Evolutionary conservation across 2,113 vertebrate genomes (phyloP), one percentile per base, ranked within the genome.

Genomic region (Acanthisitta chloris): DNA sequence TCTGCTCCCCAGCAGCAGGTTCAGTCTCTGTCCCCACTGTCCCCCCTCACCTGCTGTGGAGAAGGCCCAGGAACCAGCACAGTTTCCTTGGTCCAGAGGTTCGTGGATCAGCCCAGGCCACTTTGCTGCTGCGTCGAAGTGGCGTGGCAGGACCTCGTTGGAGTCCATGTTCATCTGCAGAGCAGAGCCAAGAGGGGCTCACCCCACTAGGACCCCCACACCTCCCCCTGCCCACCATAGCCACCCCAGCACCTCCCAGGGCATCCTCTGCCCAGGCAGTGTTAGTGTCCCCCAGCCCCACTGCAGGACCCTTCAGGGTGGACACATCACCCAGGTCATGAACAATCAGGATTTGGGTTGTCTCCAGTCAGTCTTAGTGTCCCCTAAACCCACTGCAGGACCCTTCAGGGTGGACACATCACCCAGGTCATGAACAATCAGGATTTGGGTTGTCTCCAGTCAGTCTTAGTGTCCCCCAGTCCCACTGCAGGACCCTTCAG

Each of bases 31-130:
- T 43, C 29, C 34, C 73, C 31, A 2, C 51, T 16, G 9, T 26
- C 24, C 14, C 38, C 2, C 3, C 81, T 58, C 96, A 99, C 99
- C 99, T 38, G 99, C 99, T 0, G 99, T 99, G 84, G 99, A 99
- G 94, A 99, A 99, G 14, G 99, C 99, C 99, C 99, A 99, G 73
- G 99, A 99, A 4, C 99, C 99, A 1, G 99, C 99, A 20, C 99
- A 99, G 97, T 99, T 99, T 40, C 99, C 99, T 97, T 99, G 99
- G 96, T 99, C 99, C 54, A 99, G 94, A 0, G 99, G 99, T 73
- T 99, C 98, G 0, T 99, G 99, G 94, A 99, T 99, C 97, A 99
- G 98, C 62, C 99, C 99, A 0, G 99, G 98, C 99, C 99, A 99
- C 82, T 99, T 99, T 0, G 98, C 86, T 0, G 97, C 98, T 14